Percentiles rank a stretch among this genome's conserved stretches.
These are phyloP conservation scores for Apis mellifera DNA, from an alignment of 1,140 invertebrate species.

Conservation along the genomic window Amel_HAv3.1 CM009945.2:4386501-4387000, in stretches of 20 bases:
- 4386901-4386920: not conserved
- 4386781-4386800: constrained; percentile 13
- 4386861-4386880: constrained; percentile 38
- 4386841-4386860: constrained; percentile 39
- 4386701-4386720: constrained; percentile 16
- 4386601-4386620: not conserved
- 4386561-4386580: not conserved
- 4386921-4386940: not conserved
- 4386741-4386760: constrained; percentile 40
- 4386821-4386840: not conserved
- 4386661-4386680: constrained; percentile 17
- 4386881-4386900: not conserved
- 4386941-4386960: no score
- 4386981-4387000: constrained; percentile 47
- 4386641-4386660: not conserved
- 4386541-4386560: constrained; percentile 47
- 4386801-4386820: no score
- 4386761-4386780: constrained; percentile 45
- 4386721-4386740: constrained; percentile 19
- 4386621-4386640: no score
- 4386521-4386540: constrained; percentile 47
- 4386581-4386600: no score
- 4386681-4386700: constrained; percentile 42
- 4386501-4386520: constrained; percentile 41
- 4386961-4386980: not conserved